Conservation (phyloP, 2,113 vertebrate genomes). For the Promerops cafer region DNA sequence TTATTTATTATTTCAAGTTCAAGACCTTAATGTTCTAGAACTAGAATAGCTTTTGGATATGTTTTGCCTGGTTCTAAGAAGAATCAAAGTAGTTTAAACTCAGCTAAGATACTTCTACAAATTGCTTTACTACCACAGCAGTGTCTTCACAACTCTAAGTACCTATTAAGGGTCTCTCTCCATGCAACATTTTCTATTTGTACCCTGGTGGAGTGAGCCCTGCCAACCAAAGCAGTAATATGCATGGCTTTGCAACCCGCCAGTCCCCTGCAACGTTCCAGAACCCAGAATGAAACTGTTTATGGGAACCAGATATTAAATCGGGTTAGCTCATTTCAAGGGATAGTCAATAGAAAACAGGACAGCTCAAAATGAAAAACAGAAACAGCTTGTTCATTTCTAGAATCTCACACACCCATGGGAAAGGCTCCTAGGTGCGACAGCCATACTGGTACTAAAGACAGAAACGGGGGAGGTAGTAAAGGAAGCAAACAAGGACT, state of each 20-base stretch:
- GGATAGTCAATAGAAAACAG: not conserved
- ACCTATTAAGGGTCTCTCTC: not conserved
- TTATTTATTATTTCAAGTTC: not conserved
- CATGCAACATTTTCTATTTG: not conserved
- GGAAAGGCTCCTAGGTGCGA: not conserved
- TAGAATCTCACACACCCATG: not conserved
- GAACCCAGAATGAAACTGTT: not conserved
- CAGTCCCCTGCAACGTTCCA: not conserved
- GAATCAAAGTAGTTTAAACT: not conserved
- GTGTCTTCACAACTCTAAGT: not conserved
- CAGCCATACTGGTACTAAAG: not conserved
- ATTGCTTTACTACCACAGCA: not conserved
- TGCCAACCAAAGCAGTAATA: not conserved
- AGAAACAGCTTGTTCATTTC: not conserved
- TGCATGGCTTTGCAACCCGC: not conserved
- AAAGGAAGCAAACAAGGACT: not conserved
- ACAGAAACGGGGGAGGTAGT: not conserved
- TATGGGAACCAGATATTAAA: not conserved
- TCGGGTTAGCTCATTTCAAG: not conserved
- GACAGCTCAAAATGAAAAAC: not conserved
- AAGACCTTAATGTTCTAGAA: not conserved
- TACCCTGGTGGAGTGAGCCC: not conserved
- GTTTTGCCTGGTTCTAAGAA: not conserved
- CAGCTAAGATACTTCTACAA: not conserved
- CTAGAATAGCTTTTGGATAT: not conserved